A percentile compares a stretch with the other conserved stretches of the same genome.
Evolutionary conservation across 2,888 invertebrate species (phyloP).

Genomic region (Aspidapion aeneum): DNA sequence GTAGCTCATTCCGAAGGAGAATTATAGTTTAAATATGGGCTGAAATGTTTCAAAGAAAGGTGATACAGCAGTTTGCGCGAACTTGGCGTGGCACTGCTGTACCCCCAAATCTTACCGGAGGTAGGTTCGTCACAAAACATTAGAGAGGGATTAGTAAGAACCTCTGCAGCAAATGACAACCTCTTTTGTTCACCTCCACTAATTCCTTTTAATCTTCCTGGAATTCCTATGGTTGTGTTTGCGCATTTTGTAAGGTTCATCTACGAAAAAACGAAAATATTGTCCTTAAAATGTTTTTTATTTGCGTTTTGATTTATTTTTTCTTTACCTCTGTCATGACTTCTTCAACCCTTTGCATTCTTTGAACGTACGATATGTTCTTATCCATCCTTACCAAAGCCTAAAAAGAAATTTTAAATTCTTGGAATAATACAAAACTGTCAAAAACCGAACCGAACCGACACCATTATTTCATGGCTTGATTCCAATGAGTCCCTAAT

Average conservation of each 20-base stretch:
- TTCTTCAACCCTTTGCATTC: conserved; percentile 78
- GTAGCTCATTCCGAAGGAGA: no score
- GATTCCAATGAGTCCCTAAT: no score
- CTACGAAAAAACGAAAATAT: conserved; percentile 46
- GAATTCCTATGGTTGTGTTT: conserved; percentile 85
- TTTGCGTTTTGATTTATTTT: background rate
- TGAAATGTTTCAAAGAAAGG: no score
- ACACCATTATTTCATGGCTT: no score
- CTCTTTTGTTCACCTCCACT: conserved; percentile 97
- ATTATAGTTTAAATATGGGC: no score
- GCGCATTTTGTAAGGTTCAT: conserved; percentile 85
- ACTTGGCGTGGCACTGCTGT: no score
- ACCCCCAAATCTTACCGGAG: conserved; percentile 48
- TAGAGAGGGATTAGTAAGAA: conserved; percentile 89
- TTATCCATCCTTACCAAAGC: conserved; percentile 85
- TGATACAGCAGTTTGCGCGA: no score
- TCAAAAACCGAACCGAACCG: no score
- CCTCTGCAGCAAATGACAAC: conserved; percentile 94
- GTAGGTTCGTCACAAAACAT: conserved; percentile 98
- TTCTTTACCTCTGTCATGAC: conserved; percentile 74
- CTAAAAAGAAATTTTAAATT: conserved; percentile 48
- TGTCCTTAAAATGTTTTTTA: no score
- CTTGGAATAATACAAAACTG: background rate
- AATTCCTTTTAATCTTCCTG: conserved; percentile 85
- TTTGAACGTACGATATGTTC: conserved; percentile 66